Conservation (phyloP, 2,113 vertebrate genomes). For the Meriones unguiculatus region DNA sequence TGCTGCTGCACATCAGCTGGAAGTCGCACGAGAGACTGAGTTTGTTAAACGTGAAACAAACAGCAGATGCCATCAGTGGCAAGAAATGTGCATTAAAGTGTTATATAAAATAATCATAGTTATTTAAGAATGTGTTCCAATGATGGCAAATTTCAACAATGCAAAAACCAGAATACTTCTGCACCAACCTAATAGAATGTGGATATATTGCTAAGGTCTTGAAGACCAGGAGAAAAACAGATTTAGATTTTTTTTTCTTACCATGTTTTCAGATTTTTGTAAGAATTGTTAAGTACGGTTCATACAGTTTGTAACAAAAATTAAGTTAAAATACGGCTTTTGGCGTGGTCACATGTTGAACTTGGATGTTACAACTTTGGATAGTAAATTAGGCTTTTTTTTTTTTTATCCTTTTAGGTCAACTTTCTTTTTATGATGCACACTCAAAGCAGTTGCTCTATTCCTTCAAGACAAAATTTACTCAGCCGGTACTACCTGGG, state of each 20-base stretch:
- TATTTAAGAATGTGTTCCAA: not conserved
- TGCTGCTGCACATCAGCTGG: not conserved
- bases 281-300: conserved; percentile 24
- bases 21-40: not conserved
- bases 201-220: not conserved
- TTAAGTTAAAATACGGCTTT: conserved; percentile 13
- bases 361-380: conserved; percentile 25
- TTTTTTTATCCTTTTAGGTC: conserved; percentile 87
- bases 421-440: conserved; percentile 94
- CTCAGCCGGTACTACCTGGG: conserved; percentile 93
- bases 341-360: conserved; percentile 36
- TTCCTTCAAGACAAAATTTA: conserved; percentile 95
- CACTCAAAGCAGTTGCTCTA: conserved; percentile 92
- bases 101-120: not conserved
- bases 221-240: conserved; percentile 5
- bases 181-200: not conserved
- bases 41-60: not conserved
- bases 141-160: not conserved
- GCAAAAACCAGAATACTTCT: not conserved
- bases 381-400: conserved; percentile 49
- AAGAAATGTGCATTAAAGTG: not conserved
- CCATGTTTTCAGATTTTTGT: conserved; percentile 41
- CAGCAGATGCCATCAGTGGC: not conserved
- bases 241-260: conserved; percentile 53
- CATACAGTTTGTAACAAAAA: conserved; percentile 46